Base-by-base conservation (phyloP, 1,140 invertebrate genomes). In the Hypothenemus hampei region DNA sequence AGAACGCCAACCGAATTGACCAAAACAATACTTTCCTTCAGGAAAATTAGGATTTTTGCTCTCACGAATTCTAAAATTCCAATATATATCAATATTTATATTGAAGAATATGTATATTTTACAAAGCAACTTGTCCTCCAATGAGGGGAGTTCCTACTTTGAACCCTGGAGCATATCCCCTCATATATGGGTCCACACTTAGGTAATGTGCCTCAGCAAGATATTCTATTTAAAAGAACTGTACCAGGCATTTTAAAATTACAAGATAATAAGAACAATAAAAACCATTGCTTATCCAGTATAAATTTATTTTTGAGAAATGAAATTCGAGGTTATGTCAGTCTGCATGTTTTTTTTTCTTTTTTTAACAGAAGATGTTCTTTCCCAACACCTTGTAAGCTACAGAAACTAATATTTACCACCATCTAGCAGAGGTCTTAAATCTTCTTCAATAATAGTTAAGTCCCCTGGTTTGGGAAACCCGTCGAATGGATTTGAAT, bases 151-250 rank as follows among this genome's bases (percentile, higher is more conserved):
- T 72, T 10, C 78, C 80, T 22, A 75, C 33, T 57, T 77, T 76
- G 51, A 75, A 72, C 11, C 65, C 65, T 31, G 66, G 68, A 60
- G 75, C 71, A 49, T 81, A 80, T 1, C 73, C 72, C 59, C 84
- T 72, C 81, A 85, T 84, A 55, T 85, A 86, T 22, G 84, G 84
- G 69, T 87, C 85, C 2, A 86, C 82, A 50, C 82, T 84, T 3
- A 85, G 60, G 59, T 78, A 85, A 61, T 82, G 76, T 4, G 83
- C 83, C 74, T 86, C 72, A 15, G 76, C 73, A 23, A 85, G 69
- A 62, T 80, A 78, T 70, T 87, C 67, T 69, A 37, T 39, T 15
- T 8, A 64, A n/a, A n/a, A n/a, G n/a, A n/a, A n/a, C n/a, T n/a
- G n/a, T n/a, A n/a, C n/a, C n/a, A n/a, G n/a, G 78, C 78, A 61